A percentile compares a stretch with the other conserved stretches of the same genome.
Conservation (phyloP, 30 jellyfish, hydroid and myxozoan species). For the Aurelia aurita complex sp. Pacific region DNA sequence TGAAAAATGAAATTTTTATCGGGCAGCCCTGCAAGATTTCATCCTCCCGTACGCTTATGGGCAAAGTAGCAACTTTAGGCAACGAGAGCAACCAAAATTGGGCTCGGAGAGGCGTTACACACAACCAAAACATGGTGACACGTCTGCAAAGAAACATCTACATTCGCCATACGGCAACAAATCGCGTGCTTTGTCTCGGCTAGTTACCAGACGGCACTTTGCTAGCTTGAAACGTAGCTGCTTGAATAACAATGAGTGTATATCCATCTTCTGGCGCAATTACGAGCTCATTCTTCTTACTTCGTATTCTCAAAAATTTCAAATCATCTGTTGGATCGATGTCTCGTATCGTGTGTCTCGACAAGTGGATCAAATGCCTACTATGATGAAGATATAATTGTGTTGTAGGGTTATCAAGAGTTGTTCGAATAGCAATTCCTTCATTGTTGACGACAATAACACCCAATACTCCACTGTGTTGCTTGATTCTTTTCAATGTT, state of each 20-base stretch:
- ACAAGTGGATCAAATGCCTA: constrained; percentile 29
- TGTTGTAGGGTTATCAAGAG: constrained; percentile 73
- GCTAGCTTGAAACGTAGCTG: neutral
- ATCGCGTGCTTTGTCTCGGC: no score
- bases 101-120: no score
- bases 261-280: constrained; percentile 76
- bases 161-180: no score
- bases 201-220: no score
- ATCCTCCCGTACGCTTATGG: no score
- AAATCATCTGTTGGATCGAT: constrained; percentile 70
- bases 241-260: constrained; percentile 50
- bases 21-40: no score
- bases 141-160: no score
- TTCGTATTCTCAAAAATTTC: constrained; percentile 55
- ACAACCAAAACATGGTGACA: no score
- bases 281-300: constrained; percentile 58
- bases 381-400: constrained; percentile 40
- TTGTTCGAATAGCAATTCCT: constrained; percentile 62
- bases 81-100: no score
- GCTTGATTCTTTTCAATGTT: constrained; percentile 48
- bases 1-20: no score
- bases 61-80: no score
- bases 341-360: constrained; percentile 61
- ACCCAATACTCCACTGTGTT: constrained; percentile 69
- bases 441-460: constrained; percentile 65